Evolutionary conservation across 2,113 vertebrate genomes (phyloP).

Genomic region (Piprites chloris): DNA sequence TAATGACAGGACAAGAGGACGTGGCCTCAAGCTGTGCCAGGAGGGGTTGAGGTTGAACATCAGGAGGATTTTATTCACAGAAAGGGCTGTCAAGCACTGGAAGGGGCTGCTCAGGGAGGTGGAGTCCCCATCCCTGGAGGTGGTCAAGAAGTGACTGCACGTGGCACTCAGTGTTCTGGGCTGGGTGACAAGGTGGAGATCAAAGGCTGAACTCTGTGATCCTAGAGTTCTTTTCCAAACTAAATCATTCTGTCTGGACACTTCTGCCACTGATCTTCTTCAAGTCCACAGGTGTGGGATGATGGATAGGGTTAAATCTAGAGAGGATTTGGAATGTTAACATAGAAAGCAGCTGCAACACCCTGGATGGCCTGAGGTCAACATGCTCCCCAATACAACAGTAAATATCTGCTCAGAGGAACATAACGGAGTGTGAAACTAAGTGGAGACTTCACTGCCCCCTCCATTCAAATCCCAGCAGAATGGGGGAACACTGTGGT

Average conservation of each 20-base stretch:
- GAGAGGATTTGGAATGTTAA: too few species aligned
- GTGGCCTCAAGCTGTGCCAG: rapidly evolving
- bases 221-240: background rate
- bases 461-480: too few species aligned
- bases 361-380: too few species aligned
- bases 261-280: background rate
- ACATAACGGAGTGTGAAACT: too few species aligned
- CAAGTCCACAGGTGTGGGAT: background rate
- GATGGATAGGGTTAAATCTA: too few species aligned
- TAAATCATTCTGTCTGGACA: background rate
- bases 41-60: background rate
- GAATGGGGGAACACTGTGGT: too few species aligned
- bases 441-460: too few species aligned
- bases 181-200: background rate
- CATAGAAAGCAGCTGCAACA: too few species aligned
- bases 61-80: background rate
- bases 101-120: background rate
- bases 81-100: rapidly evolving
- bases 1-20: background rate
- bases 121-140: background rate
- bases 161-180: background rate
- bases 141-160: too few species aligned
- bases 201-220: background rate
- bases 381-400: too few species aligned
- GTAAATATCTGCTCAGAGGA: too few species aligned